Conservation (phyloP, 2,797 vertebrate genomes). For the Neomorphus geoffroyi region DNA sequence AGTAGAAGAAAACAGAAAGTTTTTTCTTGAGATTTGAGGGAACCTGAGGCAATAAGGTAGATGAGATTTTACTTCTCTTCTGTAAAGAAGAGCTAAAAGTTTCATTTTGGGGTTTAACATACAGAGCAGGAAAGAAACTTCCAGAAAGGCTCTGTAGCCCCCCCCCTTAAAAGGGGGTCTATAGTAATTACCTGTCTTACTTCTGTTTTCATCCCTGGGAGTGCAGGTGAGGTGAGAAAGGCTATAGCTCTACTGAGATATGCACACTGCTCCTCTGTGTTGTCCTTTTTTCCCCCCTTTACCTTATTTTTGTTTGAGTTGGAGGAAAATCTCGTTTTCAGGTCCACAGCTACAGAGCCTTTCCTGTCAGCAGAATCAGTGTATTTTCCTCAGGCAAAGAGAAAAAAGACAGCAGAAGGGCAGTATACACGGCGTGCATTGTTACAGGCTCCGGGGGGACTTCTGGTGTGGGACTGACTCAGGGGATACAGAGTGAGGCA, state of each 20-base stretch:
- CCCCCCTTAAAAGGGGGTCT: neutral
- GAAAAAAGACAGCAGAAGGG: constrained; percentile 31
- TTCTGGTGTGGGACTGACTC: constrained; percentile 42
- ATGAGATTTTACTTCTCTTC: neutral
- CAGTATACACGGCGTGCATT: constrained; percentile 19
- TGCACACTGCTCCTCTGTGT: neutral
- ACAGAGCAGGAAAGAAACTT: neutral
- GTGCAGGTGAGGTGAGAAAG: neutral
- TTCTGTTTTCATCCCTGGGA: neutral
- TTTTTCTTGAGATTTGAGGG: neutral
- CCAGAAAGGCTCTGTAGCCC: neutral
- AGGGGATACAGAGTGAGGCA: neutral
- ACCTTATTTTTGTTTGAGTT: neutral
- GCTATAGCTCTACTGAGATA: neutral
- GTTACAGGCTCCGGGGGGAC: constrained; percentile 35
- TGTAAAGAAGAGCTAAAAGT: neutral
- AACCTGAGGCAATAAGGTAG: neutral
- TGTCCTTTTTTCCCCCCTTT: neutral
- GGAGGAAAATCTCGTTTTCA: constrained; percentile 22
- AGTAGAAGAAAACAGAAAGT: neutral
- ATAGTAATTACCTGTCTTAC: neutral
- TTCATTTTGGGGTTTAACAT: neutral
- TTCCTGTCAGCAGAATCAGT: constrained; percentile 21
- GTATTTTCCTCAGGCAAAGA: constrained; percentile 50
- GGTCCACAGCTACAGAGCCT: neutral